These are phyloP conservation scores for Coelinius sp. DNA, from an alignment of 2,888 invertebrate genomes.

Conservation along the genomic window DNA sequence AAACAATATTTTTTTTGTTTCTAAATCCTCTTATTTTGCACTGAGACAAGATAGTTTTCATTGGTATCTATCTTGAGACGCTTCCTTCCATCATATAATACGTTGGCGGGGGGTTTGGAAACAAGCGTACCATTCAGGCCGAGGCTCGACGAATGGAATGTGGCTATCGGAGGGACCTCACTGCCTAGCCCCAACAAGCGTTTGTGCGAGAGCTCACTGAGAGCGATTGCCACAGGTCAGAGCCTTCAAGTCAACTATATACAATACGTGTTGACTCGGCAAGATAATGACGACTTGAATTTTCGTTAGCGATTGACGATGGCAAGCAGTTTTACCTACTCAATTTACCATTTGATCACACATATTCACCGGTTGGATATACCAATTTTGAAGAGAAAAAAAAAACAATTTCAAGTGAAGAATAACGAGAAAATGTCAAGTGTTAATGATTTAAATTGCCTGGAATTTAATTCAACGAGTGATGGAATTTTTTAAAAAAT, in stretches of 20 bases:
- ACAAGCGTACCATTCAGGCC: conserved; percentile 63
- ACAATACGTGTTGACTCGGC: conserved; percentile 41
- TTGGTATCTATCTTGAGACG: conserved; percentile 22
- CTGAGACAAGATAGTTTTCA: conserved; percentile 21
- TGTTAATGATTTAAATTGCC: conserved; percentile 4
- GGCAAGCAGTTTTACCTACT: background rate
- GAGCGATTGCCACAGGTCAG: conserved; percentile 67
- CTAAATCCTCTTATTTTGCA: background rate
- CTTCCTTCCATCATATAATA: conserved; percentile 23
- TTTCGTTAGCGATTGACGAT: conserved; percentile 56
- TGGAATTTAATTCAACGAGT: background rate
- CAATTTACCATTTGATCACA: background rate
- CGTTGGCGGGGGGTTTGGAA: conserved; percentile 48
- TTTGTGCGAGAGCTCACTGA: background rate
- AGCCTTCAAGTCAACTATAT: conserved; percentile 60
- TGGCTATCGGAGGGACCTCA: conserved; percentile 59
- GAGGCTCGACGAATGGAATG: conserved; percentile 56
- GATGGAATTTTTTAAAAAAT: background rate
- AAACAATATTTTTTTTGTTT: background rate
- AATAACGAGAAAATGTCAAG: background rate
- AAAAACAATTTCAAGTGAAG: too few relatives aligned
- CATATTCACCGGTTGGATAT: too few relatives aligned
- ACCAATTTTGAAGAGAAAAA: too few relatives aligned
- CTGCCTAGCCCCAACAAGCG: conserved; percentile 1
- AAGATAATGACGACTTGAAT: conserved; percentile 43